A percentile compares a stretch with the other conserved stretches of the same genome.
Evolutionary conservation across 2,797 vertebrate species (phyloP).

Genomic region (Scyliorhinus canicula): DNA sequence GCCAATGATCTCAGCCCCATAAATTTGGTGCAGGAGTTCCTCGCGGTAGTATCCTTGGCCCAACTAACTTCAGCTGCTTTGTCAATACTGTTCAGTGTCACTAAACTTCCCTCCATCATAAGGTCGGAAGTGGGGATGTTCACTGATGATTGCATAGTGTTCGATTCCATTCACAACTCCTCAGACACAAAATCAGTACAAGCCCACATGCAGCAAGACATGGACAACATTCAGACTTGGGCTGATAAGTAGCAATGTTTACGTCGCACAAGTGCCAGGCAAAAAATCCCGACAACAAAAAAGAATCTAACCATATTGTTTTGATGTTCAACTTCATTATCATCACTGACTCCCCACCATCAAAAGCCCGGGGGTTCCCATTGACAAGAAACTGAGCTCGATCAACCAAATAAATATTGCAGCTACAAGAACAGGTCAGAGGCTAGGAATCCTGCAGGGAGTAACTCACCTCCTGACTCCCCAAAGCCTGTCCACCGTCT

Average conservation of each 20-base stretch:
- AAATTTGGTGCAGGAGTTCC: background rate
- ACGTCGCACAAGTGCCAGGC: background rate
- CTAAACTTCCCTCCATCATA: background rate
- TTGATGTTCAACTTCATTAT: background rate
- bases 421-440: background rate
- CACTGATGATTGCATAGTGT: too few relatives aligned
- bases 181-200: background rate
- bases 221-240: background rate
- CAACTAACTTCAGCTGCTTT: background rate
- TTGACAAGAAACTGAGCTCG: background rate
- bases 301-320: background rate
- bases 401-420: background rate
- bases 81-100: background rate
- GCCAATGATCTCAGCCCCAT: background rate
- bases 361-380: too few relatives aligned
- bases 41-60: background rate
- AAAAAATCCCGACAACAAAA: background rate
- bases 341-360: too few relatives aligned
- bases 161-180: background rate
- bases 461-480: background rate
- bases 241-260: background rate
- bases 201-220: background rate
- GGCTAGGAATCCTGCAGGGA: background rate
- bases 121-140: background rate
- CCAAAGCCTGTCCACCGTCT: background rate